A percentile compares a stretch with the other conserved stretches of the same genome.
phyloP scores from a whole-genome alignment of 30 jellyfish, hydroid and myxozoan species.

The Pelagia noctiluca region DNA sequence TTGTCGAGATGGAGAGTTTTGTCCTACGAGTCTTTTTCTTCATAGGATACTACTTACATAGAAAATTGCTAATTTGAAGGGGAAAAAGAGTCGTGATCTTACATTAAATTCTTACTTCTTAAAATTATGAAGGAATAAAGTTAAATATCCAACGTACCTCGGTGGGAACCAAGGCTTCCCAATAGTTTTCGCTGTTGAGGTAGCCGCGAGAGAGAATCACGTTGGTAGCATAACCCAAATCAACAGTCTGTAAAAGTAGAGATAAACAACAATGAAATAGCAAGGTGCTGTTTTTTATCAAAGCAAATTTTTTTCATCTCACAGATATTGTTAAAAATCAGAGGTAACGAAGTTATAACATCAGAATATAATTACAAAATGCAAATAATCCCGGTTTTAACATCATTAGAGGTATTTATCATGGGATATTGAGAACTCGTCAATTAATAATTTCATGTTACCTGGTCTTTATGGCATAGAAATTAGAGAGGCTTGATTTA shows the following conservation, averaged over 20 bases:
- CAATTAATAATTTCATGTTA: no score
- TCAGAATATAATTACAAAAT: no score
- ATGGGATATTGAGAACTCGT: no score
- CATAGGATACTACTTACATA: no score
- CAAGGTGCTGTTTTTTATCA: neutral
- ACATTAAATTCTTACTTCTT: no score
- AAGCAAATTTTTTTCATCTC: neutral
- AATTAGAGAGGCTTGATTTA: no score
- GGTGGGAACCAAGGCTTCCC: slow-evolving; percentile 83
- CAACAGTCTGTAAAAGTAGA: slow-evolving; percentile 59
- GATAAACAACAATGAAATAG: neutral
- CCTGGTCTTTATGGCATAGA: no score
- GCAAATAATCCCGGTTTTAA: no score
- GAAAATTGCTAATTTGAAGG: no score
- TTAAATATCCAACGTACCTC: slow-evolving; percentile 61
- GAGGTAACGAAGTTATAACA: neutral
- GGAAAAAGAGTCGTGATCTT: neutral
- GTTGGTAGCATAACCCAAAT: slow-evolving; percentile 84
- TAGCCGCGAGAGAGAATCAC: slow-evolving; percentile 62
- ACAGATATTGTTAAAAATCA: no score
- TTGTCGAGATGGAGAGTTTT: neutral
- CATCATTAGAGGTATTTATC: no score
- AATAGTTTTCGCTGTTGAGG: slow-evolving; percentile 34
- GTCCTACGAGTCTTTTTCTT: neutral
- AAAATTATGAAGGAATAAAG: neutral